Conservation (phyloP, 2,113 vertebrate genomes). For the Crotalus horridus region DNA sequence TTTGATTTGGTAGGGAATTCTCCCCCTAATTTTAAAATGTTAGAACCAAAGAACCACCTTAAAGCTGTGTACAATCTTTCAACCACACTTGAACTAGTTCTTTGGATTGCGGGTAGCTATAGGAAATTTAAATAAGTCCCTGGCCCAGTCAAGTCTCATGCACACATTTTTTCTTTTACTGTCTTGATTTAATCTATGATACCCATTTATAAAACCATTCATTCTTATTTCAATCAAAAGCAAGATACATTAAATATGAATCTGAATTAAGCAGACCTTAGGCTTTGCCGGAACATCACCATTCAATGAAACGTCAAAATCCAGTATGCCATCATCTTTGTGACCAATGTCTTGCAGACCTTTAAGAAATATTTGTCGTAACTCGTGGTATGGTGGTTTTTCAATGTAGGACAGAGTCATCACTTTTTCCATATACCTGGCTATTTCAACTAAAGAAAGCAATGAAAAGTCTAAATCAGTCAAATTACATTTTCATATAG, state of each 20-base stretch:
- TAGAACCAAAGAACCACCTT: not conserved
- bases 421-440: conserved; percentile 86
- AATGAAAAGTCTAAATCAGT: conserved; percentile 28
- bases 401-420: conserved; percentile 80
- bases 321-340: conserved; percentile 81
- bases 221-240: conserved; percentile 6
- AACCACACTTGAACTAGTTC: conserved; percentile 1
- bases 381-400: conserved; percentile 80
- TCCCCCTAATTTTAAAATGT: not conserved
- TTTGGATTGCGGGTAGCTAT: conserved; percentile 10
- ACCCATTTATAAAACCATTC: conserved; percentile 11
- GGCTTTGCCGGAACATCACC: conserved; percentile 56
- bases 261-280: conserved; percentile 63
- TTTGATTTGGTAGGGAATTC: not conserved
- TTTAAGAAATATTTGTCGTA: conserved; percentile 80
- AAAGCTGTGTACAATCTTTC: not conserved
- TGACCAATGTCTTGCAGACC: conserved; percentile 81
- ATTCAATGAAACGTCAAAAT: conserved; percentile 68
- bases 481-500: not conserved
- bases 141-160: not conserved
- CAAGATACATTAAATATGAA: conserved; percentile 22
- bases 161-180: conserved; percentile 11
- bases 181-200: conserved; percentile 3
- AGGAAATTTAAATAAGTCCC: conserved; percentile 9
- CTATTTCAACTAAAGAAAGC: conserved; percentile 80